A percentile compares a stretch with the other conserved stretches of the same genome.
Conservation (phyloP, 1,140 invertebrate genomes). For the Rhynchophorus ferrugineus region DNA sequence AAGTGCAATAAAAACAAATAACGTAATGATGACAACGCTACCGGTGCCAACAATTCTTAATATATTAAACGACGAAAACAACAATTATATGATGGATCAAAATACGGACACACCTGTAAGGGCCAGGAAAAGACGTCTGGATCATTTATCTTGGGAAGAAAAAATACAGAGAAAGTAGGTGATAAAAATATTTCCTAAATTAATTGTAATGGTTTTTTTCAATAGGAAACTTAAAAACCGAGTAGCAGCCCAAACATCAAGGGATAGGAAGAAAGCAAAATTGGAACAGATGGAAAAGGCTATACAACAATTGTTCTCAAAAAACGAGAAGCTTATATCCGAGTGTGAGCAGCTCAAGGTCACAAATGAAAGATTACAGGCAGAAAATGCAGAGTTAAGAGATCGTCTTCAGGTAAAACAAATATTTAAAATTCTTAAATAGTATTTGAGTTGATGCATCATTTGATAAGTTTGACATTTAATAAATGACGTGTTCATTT, state of each 20-base stretch:
- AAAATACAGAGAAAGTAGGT: constrained; percentile 77
- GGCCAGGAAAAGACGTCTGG: constrained; percentile 63
- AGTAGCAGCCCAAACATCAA: constrained; percentile 94
- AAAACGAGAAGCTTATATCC: constrained; percentile 54
- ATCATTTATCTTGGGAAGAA: constrained; percentile 74
- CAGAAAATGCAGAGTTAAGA: constrained; percentile 56
- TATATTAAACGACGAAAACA: constrained; percentile 37
- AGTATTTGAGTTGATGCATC: no score
- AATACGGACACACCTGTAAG: constrained; percentile 40
- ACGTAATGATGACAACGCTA: background rate
- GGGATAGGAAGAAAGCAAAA: constrained; percentile 92
- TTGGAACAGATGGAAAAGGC: constrained; percentile 80
- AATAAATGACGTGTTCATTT: no score
- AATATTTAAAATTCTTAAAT: constrained; percentile 12
- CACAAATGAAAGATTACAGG: constrained; percentile 56
- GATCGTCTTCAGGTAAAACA: constrained; percentile 41
- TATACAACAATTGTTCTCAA: constrained; percentile 54
- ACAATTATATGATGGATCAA: constrained; percentile 40
- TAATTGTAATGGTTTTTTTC: background rate
- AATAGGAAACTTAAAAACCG: constrained; percentile 91
- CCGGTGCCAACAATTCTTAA: constrained; percentile 47
- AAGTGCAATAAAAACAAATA: no score
- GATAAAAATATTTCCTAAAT: background rate
- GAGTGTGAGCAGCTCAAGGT: constrained; percentile 58
- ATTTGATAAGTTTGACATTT: no score